Evolutionary conservation across 2,888 invertebrate species (phyloP).

Genomic region (Carcina quercana): DNA sequence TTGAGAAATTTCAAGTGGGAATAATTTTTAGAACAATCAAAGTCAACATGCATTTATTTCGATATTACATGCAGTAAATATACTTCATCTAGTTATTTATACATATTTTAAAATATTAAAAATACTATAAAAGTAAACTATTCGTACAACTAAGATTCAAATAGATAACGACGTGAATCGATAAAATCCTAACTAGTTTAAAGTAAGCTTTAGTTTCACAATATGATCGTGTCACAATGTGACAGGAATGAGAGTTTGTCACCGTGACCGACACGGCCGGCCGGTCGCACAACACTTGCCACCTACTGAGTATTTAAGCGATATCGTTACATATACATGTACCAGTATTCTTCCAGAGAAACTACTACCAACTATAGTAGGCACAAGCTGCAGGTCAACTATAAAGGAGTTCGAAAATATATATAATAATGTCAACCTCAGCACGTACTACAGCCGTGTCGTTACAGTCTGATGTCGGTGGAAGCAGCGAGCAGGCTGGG

Average conservation of each 20-base stretch:
- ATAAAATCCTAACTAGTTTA: constrained; percentile 24
- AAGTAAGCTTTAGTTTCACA: constrained; percentile 12
- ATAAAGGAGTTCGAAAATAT: constrained; percentile 53
- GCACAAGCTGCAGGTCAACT: constrained; percentile 60
- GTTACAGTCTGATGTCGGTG: constrained; percentile 52
- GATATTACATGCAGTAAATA: not conserved
- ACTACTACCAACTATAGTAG: constrained; percentile 50
- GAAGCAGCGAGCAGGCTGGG: constrained; percentile 40
- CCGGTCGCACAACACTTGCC: constrained; percentile 44
- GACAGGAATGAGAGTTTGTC: constrained; percentile 61
- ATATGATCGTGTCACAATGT: constrained; percentile 26
- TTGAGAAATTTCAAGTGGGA: too few species aligned
- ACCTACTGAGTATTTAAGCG: constrained; percentile 67
- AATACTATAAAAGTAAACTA: constrained; percentile 40
- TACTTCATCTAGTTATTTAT: constrained; percentile 16
- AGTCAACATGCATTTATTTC: not conserved
- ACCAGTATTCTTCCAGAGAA: constrained; percentile 36
- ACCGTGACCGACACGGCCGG: constrained; percentile 26
- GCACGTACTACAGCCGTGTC: constrained; percentile 12
- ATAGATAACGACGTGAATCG: constrained; percentile 33
- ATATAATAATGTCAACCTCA: constrained; percentile 50
- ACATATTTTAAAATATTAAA: constrained; percentile 32
- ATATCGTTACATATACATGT: constrained; percentile 36
- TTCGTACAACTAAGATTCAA: constrained; percentile 39
- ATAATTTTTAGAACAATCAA: constrained; percentile 26